phyloP scores from a whole-genome alignment of 2,797 vertebrate genomes.

The Malacoraja senta region DNA sequence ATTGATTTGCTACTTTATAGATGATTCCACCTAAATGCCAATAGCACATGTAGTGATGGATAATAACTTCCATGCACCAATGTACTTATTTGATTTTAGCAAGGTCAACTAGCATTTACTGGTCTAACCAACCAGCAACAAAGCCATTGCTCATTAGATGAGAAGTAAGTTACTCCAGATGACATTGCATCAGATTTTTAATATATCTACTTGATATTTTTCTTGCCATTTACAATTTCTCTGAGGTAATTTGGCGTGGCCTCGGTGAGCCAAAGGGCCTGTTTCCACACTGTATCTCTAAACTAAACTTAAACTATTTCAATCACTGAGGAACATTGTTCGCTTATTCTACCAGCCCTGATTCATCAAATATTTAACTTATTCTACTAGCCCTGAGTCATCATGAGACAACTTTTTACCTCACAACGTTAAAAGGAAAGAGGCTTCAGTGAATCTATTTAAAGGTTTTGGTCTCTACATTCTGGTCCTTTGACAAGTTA shows the following conservation, averaged over 20 bases:
- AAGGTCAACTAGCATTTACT: not conserved
- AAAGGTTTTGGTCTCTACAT: not conserved
- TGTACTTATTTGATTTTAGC: not conserved
- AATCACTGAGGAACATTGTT: not conserved
- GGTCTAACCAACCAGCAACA: not conserved
- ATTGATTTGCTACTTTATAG: not conserved
- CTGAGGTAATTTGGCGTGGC: too few species aligned
- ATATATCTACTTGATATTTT: not conserved
- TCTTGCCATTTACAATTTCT: conserved; percentile 2
- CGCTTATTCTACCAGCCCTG: not conserved
- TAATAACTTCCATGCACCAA: not conserved
- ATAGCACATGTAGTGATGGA: not conserved
- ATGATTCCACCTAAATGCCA: not conserved
- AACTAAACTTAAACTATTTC: not conserved
- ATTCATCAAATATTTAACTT: not conserved
- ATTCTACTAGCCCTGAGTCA: not conserved
- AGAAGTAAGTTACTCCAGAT: not conserved
- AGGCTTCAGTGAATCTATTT: not conserved
- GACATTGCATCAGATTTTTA: not conserved
- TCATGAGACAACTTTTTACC: not conserved
- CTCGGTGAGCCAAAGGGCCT: too few species aligned
- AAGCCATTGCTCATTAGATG: not conserved
- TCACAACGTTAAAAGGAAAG: not conserved
- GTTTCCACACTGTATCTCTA: too few species aligned
- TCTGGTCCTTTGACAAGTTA: too few species aligned